Percentiles rank a stretch among this genome's conserved stretches.
phyloP scores from a whole-genome alignment of 2,797 vertebrate species.

The Sardinella longiceps region DNA sequence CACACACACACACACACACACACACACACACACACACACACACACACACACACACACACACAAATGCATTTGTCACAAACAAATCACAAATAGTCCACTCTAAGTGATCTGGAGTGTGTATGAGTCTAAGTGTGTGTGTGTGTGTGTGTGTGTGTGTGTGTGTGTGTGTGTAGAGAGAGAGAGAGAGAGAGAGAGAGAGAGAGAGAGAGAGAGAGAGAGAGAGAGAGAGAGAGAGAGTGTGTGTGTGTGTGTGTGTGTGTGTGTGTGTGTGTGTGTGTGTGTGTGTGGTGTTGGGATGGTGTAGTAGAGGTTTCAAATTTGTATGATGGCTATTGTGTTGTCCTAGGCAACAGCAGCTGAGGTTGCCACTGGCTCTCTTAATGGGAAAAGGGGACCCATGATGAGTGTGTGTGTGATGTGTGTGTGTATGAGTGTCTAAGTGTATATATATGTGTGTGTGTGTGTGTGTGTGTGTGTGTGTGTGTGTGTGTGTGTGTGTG shows the following conservation, averaged over 20 bases:
- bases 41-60: neutral
- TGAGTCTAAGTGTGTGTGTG: neutral
- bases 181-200: no score
- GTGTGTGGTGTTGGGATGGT: conserved; percentile 7
- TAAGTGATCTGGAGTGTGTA: neutral
- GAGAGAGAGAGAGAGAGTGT: no score
- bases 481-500: no score
- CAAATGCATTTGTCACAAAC: neutral
- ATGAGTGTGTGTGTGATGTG: neutral
- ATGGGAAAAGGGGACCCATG: neutral
- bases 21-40: conserved; percentile 4
- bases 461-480: no score
- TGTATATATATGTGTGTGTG: no score
- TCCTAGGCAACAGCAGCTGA: neutral
- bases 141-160: conserved; percentile 23
- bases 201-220: no score
- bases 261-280: conserved; percentile 18
- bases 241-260: neutral
- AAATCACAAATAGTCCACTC: neutral
- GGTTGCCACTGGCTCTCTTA: neutral
- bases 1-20: conserved; percentile 5
- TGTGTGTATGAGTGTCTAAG: no score
- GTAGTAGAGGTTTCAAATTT: neutral
- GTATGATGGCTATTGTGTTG: neutral
- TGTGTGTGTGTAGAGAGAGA: no score